Base-by-base conservation (phyloP, 2,888 invertebrate genomes). In the Drosophila yooni region DNA sequence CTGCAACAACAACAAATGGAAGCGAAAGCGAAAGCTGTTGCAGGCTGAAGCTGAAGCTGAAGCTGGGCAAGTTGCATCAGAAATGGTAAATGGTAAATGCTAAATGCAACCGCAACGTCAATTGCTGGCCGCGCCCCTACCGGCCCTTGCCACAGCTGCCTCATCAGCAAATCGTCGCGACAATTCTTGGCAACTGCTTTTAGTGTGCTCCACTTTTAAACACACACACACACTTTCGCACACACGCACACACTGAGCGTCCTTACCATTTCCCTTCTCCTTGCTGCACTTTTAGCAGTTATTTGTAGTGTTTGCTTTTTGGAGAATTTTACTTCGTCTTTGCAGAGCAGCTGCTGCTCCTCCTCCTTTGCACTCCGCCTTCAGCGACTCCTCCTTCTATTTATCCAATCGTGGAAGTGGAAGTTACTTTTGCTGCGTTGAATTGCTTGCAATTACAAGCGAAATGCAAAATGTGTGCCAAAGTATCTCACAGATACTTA, bases 401-500 rank as follows among this genome's bases (percentile, higher is more conserved):
- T 48, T 31, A 38, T 43, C 27, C 40, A 54, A 48, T 54, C 29
- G n/a, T 34, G 43, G 27, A 54, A 62, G n/a, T 34, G 43, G 27
- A 54, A 62, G 52, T 40, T 57, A 34, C 52, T 21, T 18, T 27
- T 29, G 70, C 73, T 74, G 71, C 72, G 53, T 54, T 73, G 75
- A 89, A 86, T 88, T 89, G 90, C 85, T 70, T 72, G 87, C 87
- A 90, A 87, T 87, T 90, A 87, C 89, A 90, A 74, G 70, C 68
- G 70, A 90, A 76, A 81, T 88, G 90, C 90, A 76, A 90, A 87
- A 90, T 90, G 90, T 88, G 87, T 81, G 78, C 81, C 80, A 78
- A 88, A 87, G 83, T 90, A 90, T 88, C 87, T 88, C 58, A 59
- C 81, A 90, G 90, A 90, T 86, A 90, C 83, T 90, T 85, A 79